A percentile compares a stretch with the other conserved stretches of the same genome.
phyloP scores from a whole-genome alignment of 2,888 invertebrate genomes.

The Epirrhoe tristata region DNA sequence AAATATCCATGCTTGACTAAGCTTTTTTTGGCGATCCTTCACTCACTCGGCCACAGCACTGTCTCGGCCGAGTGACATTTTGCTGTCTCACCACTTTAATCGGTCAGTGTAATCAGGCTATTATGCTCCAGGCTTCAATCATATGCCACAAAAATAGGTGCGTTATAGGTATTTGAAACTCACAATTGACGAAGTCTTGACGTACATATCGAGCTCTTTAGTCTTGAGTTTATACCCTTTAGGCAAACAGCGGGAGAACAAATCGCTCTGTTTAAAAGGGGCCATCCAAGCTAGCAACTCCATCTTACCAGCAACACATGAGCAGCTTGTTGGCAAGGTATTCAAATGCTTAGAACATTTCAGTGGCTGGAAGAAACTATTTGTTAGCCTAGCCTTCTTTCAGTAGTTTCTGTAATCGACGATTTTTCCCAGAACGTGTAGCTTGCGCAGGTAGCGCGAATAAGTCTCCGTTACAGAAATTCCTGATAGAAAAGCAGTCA shows the following conservation, averaged over 20 bases:
- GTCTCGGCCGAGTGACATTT: no score
- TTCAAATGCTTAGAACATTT: constrained; percentile 74
- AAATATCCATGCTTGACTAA: no score
- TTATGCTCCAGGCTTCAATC: not conserved
- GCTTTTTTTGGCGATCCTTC: no score
- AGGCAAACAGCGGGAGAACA: constrained; percentile 59
- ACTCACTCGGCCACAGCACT: no score
- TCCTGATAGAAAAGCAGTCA: no score
- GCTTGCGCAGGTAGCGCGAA: no score
- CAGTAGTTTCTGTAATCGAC: no score
- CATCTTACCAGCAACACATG: constrained; percentile 67
- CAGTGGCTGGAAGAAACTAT: constrained; percentile 56
- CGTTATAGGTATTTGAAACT: constrained; percentile 14
- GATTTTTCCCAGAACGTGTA: no score
- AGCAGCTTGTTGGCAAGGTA: constrained; percentile 55
- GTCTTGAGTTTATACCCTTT: constrained; percentile 59
- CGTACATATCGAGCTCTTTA: constrained; percentile 60
- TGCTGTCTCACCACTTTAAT: no score
- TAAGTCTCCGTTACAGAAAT: no score
- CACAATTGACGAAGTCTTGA: constrained; percentile 62
- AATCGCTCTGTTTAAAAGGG: constrained; percentile 54
- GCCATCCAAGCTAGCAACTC: constrained; percentile 73
- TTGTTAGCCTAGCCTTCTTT: no score
- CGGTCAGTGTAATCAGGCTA: no score
- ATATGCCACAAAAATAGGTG: not conserved